Percentiles rank a stretch among this genome's conserved stretches.
Conservation (phyloP, 2,888 invertebrate species). For the Ophioninae sp. region DNA sequence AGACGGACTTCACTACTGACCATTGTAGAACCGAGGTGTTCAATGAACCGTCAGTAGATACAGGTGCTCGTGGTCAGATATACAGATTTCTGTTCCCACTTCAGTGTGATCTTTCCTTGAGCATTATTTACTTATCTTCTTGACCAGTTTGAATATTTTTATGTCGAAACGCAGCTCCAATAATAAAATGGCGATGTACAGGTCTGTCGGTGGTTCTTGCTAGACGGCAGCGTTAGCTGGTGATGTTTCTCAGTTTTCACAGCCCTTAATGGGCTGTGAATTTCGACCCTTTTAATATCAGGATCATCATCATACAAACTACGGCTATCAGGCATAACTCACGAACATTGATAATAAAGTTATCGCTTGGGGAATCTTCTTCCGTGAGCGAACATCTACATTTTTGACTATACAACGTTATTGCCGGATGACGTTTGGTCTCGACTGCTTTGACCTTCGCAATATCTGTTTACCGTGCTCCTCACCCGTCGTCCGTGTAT, state of each 20-base stretch:
- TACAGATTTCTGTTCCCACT: neutral
- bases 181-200: neutral
- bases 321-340: neutral
- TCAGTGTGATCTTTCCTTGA: neutral
- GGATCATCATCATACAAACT: neutral
- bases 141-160: neutral
- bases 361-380: neutral
- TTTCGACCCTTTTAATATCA: neutral
- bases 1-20: constrained; percentile 12
- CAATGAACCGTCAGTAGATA: constrained; percentile 34
- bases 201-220: neutral
- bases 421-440: constrained; percentile 1
- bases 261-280: neutral
- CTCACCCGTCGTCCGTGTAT: constrained; percentile 31
- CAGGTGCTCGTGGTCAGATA: constrained; percentile 30
- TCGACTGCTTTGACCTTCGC: constrained; percentile 34
- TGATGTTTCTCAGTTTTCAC: neutral
- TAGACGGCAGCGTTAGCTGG: neutral
- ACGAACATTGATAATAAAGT: neutral
- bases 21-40: constrained; percentile 24
- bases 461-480: constrained; percentile 37
- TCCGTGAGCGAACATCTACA: neutral
- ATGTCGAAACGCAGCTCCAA: neutral
- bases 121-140: no score
- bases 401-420: neutral